These are phyloP conservation scores for Oceanites oceanicus DNA, from an alignment of 2,113 vertebrate genomes.

Conservation along the genomic window DNA sequence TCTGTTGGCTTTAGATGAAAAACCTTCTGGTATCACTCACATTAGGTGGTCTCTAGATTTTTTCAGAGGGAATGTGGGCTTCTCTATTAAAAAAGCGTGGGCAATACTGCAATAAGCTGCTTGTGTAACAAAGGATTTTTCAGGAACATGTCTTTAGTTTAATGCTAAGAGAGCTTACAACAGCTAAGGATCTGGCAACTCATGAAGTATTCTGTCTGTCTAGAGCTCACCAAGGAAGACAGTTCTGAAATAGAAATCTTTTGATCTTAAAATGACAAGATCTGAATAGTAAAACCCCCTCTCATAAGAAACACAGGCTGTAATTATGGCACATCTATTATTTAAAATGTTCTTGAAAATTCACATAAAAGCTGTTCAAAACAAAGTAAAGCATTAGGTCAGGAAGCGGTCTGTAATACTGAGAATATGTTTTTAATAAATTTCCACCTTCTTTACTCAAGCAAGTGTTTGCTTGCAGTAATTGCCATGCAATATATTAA, in stretches of 20 bases:
- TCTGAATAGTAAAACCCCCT: conserved; percentile 52
- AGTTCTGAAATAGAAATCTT: conserved; percentile 58
- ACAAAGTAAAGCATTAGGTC: conserved; percentile 23
- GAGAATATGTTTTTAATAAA: neutral
- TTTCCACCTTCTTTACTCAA: neutral
- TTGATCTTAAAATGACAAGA: conserved; percentile 61
- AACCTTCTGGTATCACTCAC: neutral
- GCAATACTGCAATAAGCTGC: neutral
- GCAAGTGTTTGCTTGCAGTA: neutral
- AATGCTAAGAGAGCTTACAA: neutral
- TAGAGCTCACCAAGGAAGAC: conserved; percentile 40
- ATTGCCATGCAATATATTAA: neutral
- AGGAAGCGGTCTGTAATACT: neutral
- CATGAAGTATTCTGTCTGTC: conserved; percentile 9
- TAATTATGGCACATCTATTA: conserved; percentile 63
- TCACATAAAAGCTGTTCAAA: conserved; percentile 18
- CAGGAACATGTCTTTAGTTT: neutral
- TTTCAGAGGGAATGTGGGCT: neutral
- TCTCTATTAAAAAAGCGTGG: neutral
- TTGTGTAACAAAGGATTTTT: conserved; percentile 15
- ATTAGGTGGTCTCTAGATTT: neutral
- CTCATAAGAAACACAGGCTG: conserved; percentile 46
- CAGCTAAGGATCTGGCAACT: conserved; percentile 11
- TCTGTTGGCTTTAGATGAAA: neutral
- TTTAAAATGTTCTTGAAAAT: conserved; percentile 50